phyloP scores from a whole-genome alignment of 2,888 invertebrate genomes.

The Folsomia candida region DNA sequence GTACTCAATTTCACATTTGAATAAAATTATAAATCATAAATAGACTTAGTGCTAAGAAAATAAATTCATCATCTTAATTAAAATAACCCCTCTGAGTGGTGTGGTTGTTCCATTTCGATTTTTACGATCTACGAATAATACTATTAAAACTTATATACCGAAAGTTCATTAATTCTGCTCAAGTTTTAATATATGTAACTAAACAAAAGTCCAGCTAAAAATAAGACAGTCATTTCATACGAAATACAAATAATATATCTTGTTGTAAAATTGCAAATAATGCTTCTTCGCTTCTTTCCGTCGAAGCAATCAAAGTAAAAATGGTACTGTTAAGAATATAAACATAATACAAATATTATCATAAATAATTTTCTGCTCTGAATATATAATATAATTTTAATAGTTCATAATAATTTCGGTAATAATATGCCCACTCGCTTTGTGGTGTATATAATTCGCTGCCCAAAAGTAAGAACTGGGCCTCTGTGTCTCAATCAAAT shows the following conservation, averaged over 20 bases:
- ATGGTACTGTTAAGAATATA: neutral
- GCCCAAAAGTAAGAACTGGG: neutral
- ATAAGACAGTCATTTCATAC: constrained; percentile 12
- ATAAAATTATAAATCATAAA: neutral
- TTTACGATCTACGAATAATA: neutral
- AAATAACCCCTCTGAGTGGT: neutral
- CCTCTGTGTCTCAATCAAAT: neutral
- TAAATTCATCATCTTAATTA: constrained; percentile 10
- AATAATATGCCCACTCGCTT: neutral
- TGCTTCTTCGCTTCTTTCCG: neutral
- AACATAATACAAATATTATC: neutral
- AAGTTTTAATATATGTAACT: neutral
- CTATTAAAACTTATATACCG: neutral
- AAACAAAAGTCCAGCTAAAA: constrained; percentile 9
- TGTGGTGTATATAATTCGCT: neutral
- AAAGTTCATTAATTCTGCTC: neutral
- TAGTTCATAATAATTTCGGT: neutral
- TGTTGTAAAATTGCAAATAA: constrained; percentile 2
- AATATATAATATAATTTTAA: neutral
- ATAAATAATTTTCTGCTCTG: constrained; percentile 4
- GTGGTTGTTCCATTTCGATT: neutral
- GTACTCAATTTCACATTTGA: neutral
- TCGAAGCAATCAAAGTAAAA: neutral
- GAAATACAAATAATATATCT: constrained; percentile 9
- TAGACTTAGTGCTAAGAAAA: constrained; percentile 11